Percentiles rank a stretch among this genome's conserved stretches.
Evolutionary conservation across 2,797 vertebrate species (phyloP).

Genomic region (Melanotaenia boesemani): DNA sequence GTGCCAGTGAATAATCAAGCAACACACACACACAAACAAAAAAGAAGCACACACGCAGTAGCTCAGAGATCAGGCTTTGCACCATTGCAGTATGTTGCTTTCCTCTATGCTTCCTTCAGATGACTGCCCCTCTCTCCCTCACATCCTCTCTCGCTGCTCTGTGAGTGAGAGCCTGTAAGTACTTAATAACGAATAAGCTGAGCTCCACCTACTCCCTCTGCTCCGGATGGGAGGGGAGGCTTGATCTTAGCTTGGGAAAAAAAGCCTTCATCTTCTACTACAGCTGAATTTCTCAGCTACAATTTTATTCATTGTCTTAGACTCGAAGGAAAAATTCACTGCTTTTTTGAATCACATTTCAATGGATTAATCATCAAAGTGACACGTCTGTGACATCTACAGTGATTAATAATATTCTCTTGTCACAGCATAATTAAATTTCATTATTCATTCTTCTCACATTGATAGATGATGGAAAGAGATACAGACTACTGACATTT

Average conservation of each 20-base stretch:
- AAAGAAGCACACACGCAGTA: conserved; percentile 25
- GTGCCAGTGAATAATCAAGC: conserved; percentile 33
- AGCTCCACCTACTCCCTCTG: conserved; percentile 65
- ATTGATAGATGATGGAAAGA: conserved; percentile 1
- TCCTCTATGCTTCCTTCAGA: conserved; percentile 43
- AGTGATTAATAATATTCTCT: too few relatives aligned
- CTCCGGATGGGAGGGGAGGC: conserved; percentile 66
- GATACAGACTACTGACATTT: neutral
- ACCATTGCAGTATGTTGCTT: conserved; percentile 38
- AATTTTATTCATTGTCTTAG: conserved; percentile 13
- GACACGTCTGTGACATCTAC: conserved; percentile 2
- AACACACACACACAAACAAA: conserved; percentile 33
- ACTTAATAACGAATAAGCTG: conserved; percentile 68
- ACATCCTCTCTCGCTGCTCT: conserved; percentile 31
- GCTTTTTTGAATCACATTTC: conserved; percentile 22
- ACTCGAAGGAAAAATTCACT: conserved; percentile 31
- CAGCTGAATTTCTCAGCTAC: conserved; percentile 22
- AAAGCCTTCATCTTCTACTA: conserved; percentile 40
- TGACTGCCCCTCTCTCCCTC: conserved; percentile 46
- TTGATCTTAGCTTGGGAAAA: conserved; percentile 55
- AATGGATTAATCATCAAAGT: conserved; percentile 5
- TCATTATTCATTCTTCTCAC: neutral
- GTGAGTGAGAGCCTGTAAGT: conserved; percentile 61
- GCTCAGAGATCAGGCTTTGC: conserved; percentile 54
- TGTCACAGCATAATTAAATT: conserved; percentile 1